Evolutionary conservation across 2,113 vertebrate genomes (phyloP).

Genomic region (Cyprinodon tularosa): DNA sequence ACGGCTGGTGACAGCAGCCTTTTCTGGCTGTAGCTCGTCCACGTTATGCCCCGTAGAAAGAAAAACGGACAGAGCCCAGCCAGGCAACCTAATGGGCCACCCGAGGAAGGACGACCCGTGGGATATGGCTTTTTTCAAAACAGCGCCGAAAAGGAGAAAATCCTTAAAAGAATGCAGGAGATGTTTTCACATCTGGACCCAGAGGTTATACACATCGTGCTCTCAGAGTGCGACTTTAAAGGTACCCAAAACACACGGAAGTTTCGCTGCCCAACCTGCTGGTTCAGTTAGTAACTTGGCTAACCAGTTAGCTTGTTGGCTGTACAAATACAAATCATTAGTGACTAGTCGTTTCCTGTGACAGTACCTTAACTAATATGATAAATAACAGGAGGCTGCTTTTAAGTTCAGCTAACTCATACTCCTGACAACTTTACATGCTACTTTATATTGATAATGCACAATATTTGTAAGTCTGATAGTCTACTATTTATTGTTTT

Average conservation of each 20-base stretch:
- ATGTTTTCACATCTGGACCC: conserved; percentile 95
- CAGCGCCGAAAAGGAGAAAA: conserved; percentile 75
- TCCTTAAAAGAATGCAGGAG: conserved; percentile 87
- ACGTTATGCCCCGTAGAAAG: conserved; percentile 90
- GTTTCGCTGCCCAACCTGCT: neutral
- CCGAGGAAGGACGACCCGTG: conserved; percentile 49
- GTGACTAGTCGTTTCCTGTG: neutral
- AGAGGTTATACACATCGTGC: conserved; percentile 92
- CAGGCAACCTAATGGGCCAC: conserved; percentile 77
- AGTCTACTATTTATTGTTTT: neutral
- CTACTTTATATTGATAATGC: neutral
- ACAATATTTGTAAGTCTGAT: neutral
- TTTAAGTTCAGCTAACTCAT: neutral
- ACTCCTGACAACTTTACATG: neutral
- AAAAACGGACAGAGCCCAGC: conserved; percentile 81
- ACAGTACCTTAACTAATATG: neutral
- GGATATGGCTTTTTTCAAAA: conserved; percentile 31
- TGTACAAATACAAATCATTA: neutral
- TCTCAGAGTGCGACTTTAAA: conserved; percentile 96
- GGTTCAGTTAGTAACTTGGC: neutral
- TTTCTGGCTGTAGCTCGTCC: neutral
- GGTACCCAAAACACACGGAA: conserved; percentile 76
- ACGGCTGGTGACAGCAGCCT: conserved; percentile 47
- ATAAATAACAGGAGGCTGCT: neutral
- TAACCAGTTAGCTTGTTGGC: conserved; percentile 33